phyloP scores from a whole-genome alignment of 2,888 invertebrate genomes.

The Capitulum mitella region DNA sequence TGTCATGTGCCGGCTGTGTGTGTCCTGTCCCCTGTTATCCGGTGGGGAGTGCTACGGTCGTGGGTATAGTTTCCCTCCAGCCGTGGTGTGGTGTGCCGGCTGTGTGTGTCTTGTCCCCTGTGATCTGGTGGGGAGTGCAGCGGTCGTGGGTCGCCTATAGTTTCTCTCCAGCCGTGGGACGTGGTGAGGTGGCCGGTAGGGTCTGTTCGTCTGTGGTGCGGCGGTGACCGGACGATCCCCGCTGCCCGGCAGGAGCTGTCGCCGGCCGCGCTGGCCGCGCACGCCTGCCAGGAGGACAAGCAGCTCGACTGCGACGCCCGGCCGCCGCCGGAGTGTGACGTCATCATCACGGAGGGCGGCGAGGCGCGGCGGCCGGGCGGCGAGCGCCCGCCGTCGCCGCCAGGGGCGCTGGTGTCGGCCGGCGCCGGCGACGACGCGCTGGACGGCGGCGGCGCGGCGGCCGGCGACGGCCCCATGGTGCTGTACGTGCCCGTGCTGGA shows the following conservation, averaged over 20 bases:
- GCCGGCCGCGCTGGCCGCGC: not conserved
- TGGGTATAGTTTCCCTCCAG: no score
- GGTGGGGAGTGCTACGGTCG: no score
- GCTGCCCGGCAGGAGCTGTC: not conserved
- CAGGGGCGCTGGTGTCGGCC: not conserved
- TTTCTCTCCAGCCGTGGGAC: no score
- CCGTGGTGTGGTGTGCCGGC: no score
- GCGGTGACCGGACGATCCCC: not conserved
- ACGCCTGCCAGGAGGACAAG: not conserved
- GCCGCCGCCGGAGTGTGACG: slow-evolving; percentile 1
- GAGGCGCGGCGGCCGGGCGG: not conserved
- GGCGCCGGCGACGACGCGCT: not conserved
- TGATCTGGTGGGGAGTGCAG: no score
- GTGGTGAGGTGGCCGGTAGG: no score
- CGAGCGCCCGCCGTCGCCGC: not conserved
- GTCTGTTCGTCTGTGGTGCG: no score
- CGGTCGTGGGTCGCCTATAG: no score
- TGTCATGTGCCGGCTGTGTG: no score
- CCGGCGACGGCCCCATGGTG: not conserved
- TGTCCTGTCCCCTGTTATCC: no score
- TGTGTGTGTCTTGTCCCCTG: no score
- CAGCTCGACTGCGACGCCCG: not conserved
- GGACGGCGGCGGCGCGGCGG: no score
- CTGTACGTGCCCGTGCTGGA: slow-evolving; percentile 11
- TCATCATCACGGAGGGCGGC: slow-evolving; percentile 14